Evolutionary conservation across 2,113 vertebrate genomes (phyloP).

Genomic region (Morone chrysops): DNA sequence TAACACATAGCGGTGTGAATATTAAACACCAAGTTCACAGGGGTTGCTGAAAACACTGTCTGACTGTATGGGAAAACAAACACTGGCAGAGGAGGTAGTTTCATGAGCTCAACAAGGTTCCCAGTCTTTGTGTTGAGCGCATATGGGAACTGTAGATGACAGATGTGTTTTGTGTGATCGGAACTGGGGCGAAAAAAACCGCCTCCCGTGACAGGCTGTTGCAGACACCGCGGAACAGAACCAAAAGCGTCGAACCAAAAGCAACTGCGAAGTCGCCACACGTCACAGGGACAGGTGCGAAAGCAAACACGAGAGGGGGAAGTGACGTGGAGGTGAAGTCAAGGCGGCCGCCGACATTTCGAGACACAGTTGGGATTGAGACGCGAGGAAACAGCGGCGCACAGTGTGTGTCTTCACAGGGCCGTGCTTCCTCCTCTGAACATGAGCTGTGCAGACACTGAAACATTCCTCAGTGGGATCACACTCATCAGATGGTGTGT

Average conservation of each 20-base stretch:
- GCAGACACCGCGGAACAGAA: conserved; percentile 23
- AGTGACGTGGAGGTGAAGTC: conserved; percentile 38
- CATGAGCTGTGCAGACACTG: conserved; percentile 21
- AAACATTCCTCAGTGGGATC: conserved; percentile 58
- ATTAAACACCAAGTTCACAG: conserved; percentile 32
- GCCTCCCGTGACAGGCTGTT: conserved; percentile 6
- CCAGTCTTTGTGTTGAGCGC: background rate
- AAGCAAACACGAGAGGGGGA: conserved; percentile 50
- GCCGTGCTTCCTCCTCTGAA: background rate
- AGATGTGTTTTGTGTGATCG: conserved; percentile 27
- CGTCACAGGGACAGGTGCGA: conserved; percentile 49
- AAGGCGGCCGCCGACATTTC: conserved; percentile 17
- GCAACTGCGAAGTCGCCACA: conserved; percentile 44
- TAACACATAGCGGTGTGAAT: conserved; percentile 33
- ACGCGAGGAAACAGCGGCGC: conserved; percentile 21
- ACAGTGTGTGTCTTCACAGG: conserved; percentile 44
- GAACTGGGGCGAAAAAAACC: conserved; percentile 4
- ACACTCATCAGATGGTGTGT: conserved; percentile 40
- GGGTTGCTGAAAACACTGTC: background rate
- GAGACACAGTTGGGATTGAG: background rate
- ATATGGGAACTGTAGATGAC: conserved; percentile 32
- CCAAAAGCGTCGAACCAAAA: conserved; percentile 25
- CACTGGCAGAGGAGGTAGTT: conserved; percentile 6
- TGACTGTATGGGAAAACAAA: conserved; percentile 48
- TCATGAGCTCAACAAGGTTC: conserved; percentile 35